Conservation (phyloP, 2,888 invertebrate genomes). For the Frankliniella intonsa region DNA sequence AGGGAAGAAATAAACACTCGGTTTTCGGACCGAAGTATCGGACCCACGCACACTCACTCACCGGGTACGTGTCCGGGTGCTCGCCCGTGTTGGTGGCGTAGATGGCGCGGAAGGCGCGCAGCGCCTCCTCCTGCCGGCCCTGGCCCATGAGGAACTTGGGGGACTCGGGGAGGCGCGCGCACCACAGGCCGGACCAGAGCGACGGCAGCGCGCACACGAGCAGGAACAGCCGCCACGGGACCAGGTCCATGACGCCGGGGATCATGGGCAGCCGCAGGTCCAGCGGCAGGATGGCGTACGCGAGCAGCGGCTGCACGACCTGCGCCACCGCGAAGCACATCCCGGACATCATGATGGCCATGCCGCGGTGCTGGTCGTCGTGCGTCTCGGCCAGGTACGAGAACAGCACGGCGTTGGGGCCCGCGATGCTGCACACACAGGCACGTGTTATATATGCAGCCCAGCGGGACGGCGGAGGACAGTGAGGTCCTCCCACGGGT, state of each 20-base stretch:
- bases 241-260: background rate
- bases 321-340: background rate
- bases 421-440: conserved; percentile 42
- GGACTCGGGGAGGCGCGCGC: background rate
- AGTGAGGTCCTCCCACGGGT: background rate
- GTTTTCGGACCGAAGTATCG: no score
- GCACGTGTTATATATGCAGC: background rate
- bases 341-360: background rate
- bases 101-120: background rate
- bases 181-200: background rate
- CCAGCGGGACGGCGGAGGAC: background rate
- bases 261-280: background rate
- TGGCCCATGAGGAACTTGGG: conserved; percentile 16
- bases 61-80: background rate
- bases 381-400: conserved; percentile 46
- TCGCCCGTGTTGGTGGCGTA: conserved; percentile 11
- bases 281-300: background rate
- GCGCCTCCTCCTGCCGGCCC: background rate
- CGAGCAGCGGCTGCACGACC: conserved; percentile 1
- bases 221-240: background rate
- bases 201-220: background rate
- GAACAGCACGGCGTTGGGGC: conserved; percentile 45
- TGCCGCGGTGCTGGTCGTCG: conserved; percentile 41
- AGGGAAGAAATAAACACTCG: background rate
- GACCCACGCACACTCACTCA: background rate